Evolutionary conservation across 2,113 vertebrate genomes (phyloP), one percentile per base, ranked within the genome.

Genomic region (Stegastes partitus): DNA sequence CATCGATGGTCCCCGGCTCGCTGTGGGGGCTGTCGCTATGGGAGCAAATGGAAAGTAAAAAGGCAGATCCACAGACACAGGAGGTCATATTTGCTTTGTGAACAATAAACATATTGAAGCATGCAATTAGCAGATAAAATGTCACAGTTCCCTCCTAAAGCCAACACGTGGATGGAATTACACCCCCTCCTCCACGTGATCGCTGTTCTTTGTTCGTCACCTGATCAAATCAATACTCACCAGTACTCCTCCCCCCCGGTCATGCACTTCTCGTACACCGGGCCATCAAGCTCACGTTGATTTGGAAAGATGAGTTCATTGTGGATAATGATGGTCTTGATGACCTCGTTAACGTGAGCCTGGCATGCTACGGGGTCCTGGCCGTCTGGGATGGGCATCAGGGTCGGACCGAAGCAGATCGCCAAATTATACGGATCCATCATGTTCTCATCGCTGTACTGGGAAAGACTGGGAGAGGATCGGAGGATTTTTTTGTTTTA

Each of bases 381-480:
- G 55, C 96, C 96, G 0, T 99, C 97, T 0, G 97, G 97, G 72
- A 98, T 98, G 85, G 97, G 97, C 97, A 99, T 98, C 93, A 99
- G 93, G 4, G 97, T 98, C 49, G 97, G 97, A 59, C 97, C 97
- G 0, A 99, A 99, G 95, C 97, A 99, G 92, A 99, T 98, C 74
- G 97, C 97, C 87, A 99, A 82, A 93, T 99, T 99, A 94, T 98
- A 99, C 58, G 97, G 95, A 82, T 99, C 97, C 97, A 99, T 99
- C 97, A 99, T 99, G 94, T 99, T 99, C 91, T 99, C 97, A 44
- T 99, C 97, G 0, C 97, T 99, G 88, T 98, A 99, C 93, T 99
- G 97, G 0, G 97, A 99, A 71, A 99, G 86, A 94, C 97, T 99
- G 85, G 12, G 34, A 62, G 15, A 47, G 16, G 1, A 47, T 47